Evolutionary conservation across 2,113 vertebrate species (phyloP), one percentile per base, ranked within the genome.

Genomic region (Ciconia boyciana): DNA sequence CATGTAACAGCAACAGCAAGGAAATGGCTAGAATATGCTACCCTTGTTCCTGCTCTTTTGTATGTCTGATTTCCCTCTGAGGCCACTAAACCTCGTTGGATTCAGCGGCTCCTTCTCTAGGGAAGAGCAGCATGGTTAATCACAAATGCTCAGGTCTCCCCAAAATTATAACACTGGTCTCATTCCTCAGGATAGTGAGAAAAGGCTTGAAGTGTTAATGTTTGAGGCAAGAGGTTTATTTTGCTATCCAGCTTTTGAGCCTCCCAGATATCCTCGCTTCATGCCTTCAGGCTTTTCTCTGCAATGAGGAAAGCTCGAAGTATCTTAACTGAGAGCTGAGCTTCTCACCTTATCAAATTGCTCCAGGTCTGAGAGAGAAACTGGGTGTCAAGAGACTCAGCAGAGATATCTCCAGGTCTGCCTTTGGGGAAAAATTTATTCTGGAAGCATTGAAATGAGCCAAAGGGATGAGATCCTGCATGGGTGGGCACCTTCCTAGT

Each of bases 241-340:
- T 92, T 94, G 69, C 72, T 93, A 36, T 81, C 80, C 3, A 2
- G 69, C 51, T 81, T 94, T 74, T 87, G 69, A 97, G 94, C 90
- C 83, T 95, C 79, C 77, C 72, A 89, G 90, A 81, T 81, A 89
- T 92, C 65, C 85, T 39, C 77, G 64, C 85, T 96, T 97, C 93
- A 94, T 89, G 95, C 95, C 94, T 97, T 39, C 77, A 43, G 94
- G 97, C 94, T 97, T 96, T 94, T 92, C 87, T 93, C 83, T 72
- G 70, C 91, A 83, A 79, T 48, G 77, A 95, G 77, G 44, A 94
- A 91, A 91, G 77, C 90, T 89, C 7, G 6, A 82, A 76, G 70
- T 91, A 65, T 92, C 89, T 94, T 91, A 87, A 92, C 74, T 36
- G 74, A 70, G 77, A 96, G 80, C 65, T 84, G 69, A 96, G 95